Evolutionary conservation across 2,797 vertebrate genomes (phyloP).

Genomic region (Lates japonicus): DNA sequence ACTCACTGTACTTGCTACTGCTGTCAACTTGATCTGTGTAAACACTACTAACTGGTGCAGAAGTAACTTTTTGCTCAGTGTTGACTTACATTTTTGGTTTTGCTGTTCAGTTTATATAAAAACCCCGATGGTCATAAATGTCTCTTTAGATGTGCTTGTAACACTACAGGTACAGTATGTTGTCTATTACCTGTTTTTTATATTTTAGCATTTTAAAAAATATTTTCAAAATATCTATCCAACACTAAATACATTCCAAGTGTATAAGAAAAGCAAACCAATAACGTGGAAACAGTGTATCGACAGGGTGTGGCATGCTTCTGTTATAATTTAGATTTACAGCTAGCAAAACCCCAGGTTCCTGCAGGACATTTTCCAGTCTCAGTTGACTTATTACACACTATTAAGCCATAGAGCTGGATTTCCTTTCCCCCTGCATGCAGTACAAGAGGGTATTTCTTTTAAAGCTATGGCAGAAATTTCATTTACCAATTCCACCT

Average conservation of each 20-base stretch:
- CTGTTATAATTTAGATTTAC: slow-evolving; percentile 52
- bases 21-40: neutral
- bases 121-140: slow-evolving; percentile 15
- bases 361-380: slow-evolving; percentile 24
- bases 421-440: slow-evolving; percentile 7
- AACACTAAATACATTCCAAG: slow-evolving; percentile 13
- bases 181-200: neutral
- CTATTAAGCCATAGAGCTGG: slow-evolving; percentile 4
- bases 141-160: slow-evolving; percentile 15
- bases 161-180: neutral
- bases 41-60: neutral
- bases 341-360: slow-evolving; percentile 32
- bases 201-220: neutral
- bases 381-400: slow-evolving; percentile 46
- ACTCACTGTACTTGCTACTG: neutral
- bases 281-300: slow-evolving; percentile 7
- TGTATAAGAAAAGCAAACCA: slow-evolving; percentile 7
- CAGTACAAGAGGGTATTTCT: slow-evolving; percentile 14
- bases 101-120: slow-evolving; percentile 2
- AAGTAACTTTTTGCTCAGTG: neutral
- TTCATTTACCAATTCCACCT: slow-evolving; percentile 28
- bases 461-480: slow-evolving; percentile 14
- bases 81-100: neutral
- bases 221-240: neutral
- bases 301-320: slow-evolving; percentile 12